Percentiles rank a stretch among this genome's conserved stretches.
Conservation (phyloP, 1,140 invertebrate species). For the Acromyrmex charruanus region DNA sequence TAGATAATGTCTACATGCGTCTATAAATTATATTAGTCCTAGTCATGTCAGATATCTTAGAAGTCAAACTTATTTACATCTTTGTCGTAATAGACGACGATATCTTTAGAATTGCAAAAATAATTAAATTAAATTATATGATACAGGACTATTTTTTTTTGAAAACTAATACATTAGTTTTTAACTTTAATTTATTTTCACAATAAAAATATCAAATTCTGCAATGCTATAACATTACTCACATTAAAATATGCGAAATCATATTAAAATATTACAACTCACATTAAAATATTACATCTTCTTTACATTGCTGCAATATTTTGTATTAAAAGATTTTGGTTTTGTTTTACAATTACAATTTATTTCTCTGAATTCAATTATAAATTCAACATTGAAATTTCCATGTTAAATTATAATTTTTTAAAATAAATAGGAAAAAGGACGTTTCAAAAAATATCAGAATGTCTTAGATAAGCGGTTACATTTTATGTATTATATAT, state of each 20-base stretch:
- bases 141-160: background rate
- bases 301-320: background rate
- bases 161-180: background rate
- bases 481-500: background rate
- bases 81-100: background rate
- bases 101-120: background rate
- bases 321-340: background rate
- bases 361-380: background rate
- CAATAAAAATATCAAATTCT: background rate
- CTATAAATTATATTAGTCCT: background rate
- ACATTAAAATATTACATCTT: too few relatives aligned
- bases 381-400: background rate
- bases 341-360: background rate
- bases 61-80: slow-evolving; percentile 29
- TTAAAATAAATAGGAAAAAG: background rate
- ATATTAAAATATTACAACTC: too few relatives aligned
- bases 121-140: background rate
- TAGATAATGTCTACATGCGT: slow-evolving; percentile 25
- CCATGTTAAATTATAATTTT: background rate
- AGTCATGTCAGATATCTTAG: slow-evolving; percentile 18
- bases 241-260: too few relatives aligned
- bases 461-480: background rate
- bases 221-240: too few relatives aligned
- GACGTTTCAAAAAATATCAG: background rate
- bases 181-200: background rate